Conservation (phyloP, 1,140 invertebrate genomes). For the Scaptodrosophila lebanonensis region DNA sequence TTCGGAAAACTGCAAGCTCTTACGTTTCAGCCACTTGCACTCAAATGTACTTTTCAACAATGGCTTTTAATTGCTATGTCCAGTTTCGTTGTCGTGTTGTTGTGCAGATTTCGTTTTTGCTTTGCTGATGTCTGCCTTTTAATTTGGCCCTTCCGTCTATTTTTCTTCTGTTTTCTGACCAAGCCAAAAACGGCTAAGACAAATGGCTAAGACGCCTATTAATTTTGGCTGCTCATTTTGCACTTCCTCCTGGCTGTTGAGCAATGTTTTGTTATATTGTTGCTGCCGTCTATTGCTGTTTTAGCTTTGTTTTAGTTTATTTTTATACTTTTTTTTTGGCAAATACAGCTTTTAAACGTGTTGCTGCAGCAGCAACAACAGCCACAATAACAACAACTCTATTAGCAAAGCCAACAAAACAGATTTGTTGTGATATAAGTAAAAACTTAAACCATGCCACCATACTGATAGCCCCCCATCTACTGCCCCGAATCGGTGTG, state of each 20-base stretch:
- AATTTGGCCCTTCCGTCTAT: constrained; percentile 43
- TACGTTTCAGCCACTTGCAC: too few relatives aligned
- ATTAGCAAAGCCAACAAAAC: constrained; percentile 31
- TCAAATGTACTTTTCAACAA: too few relatives aligned
- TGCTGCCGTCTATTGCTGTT: neutral
- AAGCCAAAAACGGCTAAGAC: constrained; percentile 14
- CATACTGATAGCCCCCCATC: constrained; percentile 22
- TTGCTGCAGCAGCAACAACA: too few relatives aligned
- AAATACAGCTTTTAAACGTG: constrained; percentile 1
- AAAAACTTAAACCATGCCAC: neutral
- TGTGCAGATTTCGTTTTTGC: neutral
- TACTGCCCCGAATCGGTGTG: constrained; percentile 9
- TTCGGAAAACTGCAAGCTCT: too few relatives aligned
- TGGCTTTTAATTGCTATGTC: too few relatives aligned
- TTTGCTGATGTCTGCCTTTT: constrained; percentile 30
- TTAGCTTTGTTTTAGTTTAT: constrained; percentile 19
- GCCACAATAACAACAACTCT: constrained; percentile 35
- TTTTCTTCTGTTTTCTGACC: too few relatives aligned
- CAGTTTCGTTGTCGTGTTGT: neutral
- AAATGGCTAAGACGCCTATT: constrained; percentile 28
- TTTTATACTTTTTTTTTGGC: constrained; percentile 23
- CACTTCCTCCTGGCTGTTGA: constrained; percentile 15
- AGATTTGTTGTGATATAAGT: constrained; percentile 42
- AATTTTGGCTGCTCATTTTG: constrained; percentile 26
- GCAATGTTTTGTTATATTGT: constrained; percentile 23